phyloP scores from a whole-genome alignment of 2,797 vertebrate species.

The Enteromius argenteus region DNA sequence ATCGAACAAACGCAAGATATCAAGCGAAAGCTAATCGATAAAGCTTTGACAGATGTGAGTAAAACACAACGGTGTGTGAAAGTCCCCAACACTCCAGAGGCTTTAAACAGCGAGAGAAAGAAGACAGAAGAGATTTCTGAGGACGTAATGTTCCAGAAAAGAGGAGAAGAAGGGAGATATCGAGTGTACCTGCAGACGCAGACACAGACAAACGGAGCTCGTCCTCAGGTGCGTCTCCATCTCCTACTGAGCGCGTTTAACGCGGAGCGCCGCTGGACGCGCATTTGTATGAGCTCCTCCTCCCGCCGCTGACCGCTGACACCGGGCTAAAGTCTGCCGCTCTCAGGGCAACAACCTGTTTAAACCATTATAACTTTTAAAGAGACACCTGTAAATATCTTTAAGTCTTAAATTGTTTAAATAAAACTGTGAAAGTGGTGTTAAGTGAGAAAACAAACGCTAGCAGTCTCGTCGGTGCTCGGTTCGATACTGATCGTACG shows the following conservation, averaged over 20 bases:
- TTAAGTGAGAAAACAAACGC: not conserved
- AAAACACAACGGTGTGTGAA: slow-evolving; percentile 12
- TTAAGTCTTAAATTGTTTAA: not conserved
- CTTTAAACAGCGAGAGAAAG: not conserved
- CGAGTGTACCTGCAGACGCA: slow-evolving; percentile 76
- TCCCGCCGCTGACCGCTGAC: not conserved
- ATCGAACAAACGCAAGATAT: not conserved
- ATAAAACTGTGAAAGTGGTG: not conserved
- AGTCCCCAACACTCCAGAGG: not conserved
- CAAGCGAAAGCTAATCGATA: not conserved
- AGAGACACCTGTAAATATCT: not conserved
- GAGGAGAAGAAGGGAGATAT: slow-evolving; percentile 51
- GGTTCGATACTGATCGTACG: not conserved
- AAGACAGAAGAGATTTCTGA: not conserved
- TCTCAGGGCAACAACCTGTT: not conserved
- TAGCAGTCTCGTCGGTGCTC: not conserved
- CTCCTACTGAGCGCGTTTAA: slow-evolving; percentile 41
- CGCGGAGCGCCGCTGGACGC: not conserved
- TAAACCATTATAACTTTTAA: not conserved
- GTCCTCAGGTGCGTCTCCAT: slow-evolving; percentile 64
- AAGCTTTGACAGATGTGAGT: not conserved
- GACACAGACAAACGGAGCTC: slow-evolving; percentile 75
- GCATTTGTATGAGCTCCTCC: slow-evolving; percentile 23
- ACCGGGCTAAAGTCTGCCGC: not conserved
- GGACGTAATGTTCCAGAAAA: slow-evolving; percentile 27